These are phyloP conservation scores for Vannuccia rotundouncinata DNA, from an alignment of 2,888 invertebrate genomes.

Conservation along the genomic window DNA sequence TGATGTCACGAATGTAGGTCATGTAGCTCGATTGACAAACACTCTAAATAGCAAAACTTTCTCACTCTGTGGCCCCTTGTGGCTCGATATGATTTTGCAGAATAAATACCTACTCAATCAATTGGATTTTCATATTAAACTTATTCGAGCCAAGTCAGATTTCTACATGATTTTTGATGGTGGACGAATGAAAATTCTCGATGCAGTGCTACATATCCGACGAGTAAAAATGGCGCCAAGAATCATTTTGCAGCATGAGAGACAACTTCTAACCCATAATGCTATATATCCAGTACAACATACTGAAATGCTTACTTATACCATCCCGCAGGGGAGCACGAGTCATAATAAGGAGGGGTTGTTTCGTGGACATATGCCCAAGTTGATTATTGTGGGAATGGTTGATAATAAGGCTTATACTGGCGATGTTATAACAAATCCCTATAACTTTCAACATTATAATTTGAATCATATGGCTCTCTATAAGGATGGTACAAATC, in stretches of 20 bases:
- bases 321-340: background rate
- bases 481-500: too few species aligned
- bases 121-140: background rate
- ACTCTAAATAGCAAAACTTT: background rate
- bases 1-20: background rate
- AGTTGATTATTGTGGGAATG: conserved; percentile 16
- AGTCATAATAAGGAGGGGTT: background rate
- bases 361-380: background rate
- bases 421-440: background rate
- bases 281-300: conserved; percentile 6
- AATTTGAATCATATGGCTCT: background rate
- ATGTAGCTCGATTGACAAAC: background rate
- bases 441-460: conserved; percentile 7
- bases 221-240: background rate
- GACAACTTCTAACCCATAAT: conserved; percentile 9
- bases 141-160: background rate
- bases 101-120: background rate
- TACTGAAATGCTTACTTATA: background rate
- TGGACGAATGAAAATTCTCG: conserved; percentile 2
- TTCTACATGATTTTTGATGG: background rate
- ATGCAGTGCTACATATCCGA: conserved; percentile 20
- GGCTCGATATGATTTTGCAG: background rate
- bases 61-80: background rate
- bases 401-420: conserved; percentile 22
- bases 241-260: background rate